A percentile compares a stretch with the other conserved stretches of the same genome.
phyloP scores from a whole-genome alignment of 2,797 vertebrate genomes.

The Chiloscyllium punctatum region DNA sequence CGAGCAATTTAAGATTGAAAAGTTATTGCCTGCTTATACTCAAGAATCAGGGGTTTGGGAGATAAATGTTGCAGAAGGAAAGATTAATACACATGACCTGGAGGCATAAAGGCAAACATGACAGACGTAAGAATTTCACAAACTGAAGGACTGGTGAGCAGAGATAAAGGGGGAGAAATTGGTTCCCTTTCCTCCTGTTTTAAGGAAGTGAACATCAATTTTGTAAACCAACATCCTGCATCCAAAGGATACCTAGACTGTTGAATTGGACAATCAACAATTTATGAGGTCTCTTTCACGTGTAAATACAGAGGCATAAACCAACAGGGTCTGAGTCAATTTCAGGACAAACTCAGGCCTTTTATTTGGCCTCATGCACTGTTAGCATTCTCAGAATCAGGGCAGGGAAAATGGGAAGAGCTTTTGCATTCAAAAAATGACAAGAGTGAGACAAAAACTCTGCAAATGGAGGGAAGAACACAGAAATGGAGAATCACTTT shows the following conservation, averaged over 20 bases:
- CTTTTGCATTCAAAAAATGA: too few relatives aligned
- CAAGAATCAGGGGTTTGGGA: background rate
- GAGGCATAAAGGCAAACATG: background rate
- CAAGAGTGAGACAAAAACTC: too few relatives aligned
- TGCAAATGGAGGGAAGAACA: background rate
- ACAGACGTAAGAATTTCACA: background rate
- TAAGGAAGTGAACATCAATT: background rate
- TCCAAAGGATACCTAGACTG: background rate
- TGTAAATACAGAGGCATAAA: background rate
- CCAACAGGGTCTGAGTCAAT: background rate
- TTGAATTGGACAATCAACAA: background rate
- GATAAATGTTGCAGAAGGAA: background rate
- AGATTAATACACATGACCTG: background rate
- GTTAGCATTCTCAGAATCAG: background rate
- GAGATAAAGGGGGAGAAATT: background rate
- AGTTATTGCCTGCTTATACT: background rate
- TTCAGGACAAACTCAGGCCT: background rate
- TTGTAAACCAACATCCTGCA: background rate
- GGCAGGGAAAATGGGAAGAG: too few relatives aligned
- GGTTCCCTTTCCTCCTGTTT: background rate
- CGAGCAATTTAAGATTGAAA: background rate
- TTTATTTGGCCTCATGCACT: too few relatives aligned
- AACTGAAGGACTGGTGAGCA: background rate
- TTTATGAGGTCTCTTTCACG: background rate
- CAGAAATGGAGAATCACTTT: too few relatives aligned